Conservation (phyloP, 2,113 vertebrate species). For the Tachuris rubrigastra region DNA sequence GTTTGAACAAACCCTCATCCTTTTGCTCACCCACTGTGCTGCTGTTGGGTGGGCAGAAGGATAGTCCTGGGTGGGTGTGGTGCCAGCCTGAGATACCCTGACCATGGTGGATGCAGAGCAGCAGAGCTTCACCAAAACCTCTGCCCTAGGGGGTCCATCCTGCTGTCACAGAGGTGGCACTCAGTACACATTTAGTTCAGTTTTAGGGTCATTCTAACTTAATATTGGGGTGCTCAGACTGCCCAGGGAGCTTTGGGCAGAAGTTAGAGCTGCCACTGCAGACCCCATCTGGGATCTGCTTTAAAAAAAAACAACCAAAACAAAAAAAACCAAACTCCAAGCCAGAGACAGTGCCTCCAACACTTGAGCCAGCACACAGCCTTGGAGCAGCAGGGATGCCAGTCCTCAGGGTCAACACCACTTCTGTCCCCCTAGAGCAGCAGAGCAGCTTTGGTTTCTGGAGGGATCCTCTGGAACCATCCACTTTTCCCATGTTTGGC, state of each 20-base stretch:
- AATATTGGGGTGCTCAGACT: background rate
- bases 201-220: background rate
- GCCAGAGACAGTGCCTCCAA: background rate
- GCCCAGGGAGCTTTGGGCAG: background rate
- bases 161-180: background rate
- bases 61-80: background rate
- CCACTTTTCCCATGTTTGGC: background rate
- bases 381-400: background rate
- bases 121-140: background rate
- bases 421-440: background rate
- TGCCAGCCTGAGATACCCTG: rapidly evolving
- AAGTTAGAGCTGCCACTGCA: background rate
- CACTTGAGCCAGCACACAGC: background rate
- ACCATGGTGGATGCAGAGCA: background rate
- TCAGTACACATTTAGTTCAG: background rate
- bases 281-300: background rate
- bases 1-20: background rate
- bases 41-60: background rate
- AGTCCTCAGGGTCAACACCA: background rate
- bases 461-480: background rate
- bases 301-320: background rate
- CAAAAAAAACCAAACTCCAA: background rate
- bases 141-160: background rate
- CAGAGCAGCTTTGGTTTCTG: background rate
- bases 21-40: background rate